Conservation (phyloP, 2,113 vertebrate species). For the Cryptotis parvus region DNA sequence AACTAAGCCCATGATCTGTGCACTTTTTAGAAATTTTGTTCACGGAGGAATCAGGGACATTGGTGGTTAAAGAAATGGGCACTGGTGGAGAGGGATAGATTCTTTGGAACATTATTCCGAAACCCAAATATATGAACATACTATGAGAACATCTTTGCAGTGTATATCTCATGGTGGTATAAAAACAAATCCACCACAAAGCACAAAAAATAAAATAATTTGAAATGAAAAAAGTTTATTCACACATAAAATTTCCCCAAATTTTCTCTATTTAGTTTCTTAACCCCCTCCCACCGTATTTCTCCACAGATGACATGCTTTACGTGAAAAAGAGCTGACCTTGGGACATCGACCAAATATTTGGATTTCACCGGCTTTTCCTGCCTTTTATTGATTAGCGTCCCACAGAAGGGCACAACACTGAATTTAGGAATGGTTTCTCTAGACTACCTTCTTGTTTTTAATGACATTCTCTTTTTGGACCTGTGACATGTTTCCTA, state of each 20-base stretch:
- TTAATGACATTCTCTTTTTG: constrained; percentile 4
- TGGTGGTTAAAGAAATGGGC: too few relatives aligned
- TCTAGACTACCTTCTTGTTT: not conserved
- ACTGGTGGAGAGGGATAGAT: too few relatives aligned
- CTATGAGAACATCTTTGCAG: too few relatives aligned
- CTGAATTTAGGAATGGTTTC: not conserved
- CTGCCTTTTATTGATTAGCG: not conserved
- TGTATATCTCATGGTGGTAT: too few relatives aligned
- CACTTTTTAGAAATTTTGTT: too few relatives aligned
- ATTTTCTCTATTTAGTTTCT: constrained; percentile 57
- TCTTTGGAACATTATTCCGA: too few relatives aligned
- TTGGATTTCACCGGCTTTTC: not conserved
- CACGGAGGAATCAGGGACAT: too few relatives aligned
- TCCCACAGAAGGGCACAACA: not conserved
- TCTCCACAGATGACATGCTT: not conserved
- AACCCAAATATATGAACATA: too few relatives aligned
- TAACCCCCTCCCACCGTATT: not conserved
- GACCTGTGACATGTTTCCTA: not conserved
- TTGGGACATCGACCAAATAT: not conserved
- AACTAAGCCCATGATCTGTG: constrained; percentile 19
- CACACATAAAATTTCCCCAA: constrained; percentile 41
- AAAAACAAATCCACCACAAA: too few relatives aligned
- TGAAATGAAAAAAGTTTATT: constrained; percentile 50
- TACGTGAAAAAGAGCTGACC: constrained; percentile 37
- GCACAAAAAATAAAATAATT: too few relatives aligned